phyloP scores from a whole-genome alignment of 2,797 vertebrate genomes.

The Muscicapa striata region DNA sequence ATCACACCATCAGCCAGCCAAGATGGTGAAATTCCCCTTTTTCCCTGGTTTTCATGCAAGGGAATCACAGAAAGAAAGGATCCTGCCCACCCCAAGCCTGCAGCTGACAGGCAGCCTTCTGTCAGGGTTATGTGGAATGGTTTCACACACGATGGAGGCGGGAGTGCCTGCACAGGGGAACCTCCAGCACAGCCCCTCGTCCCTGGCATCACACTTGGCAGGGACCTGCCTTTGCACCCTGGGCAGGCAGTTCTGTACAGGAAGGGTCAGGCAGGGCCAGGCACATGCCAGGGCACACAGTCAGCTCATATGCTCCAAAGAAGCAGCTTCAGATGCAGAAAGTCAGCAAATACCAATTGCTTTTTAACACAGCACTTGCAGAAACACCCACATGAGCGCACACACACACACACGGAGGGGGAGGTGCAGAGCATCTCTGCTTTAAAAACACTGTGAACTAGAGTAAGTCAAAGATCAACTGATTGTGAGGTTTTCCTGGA shows the following conservation, averaged over 20 bases:
- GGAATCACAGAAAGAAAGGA: background rate
- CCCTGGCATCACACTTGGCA: background rate
- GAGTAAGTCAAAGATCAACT: background rate
- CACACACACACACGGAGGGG: fast-evolving
- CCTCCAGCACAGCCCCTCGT: background rate
- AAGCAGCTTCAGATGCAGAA: background rate
- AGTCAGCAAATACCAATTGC: background rate
- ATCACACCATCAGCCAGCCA: background rate
- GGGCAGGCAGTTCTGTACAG: background rate
- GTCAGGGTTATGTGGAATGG: background rate
- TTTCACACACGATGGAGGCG: background rate
- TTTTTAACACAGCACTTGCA: background rate
- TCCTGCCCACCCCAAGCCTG: background rate
- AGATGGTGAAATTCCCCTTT: background rate
- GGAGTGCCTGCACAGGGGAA: background rate
- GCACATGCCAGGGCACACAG: background rate
- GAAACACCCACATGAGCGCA: background rate
- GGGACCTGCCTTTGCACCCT: background rate
- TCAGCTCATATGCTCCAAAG: background rate
- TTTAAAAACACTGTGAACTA: background rate
- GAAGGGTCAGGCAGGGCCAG: background rate
- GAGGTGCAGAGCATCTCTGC: background rate
- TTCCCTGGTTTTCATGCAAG: background rate
- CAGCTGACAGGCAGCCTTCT: background rate
- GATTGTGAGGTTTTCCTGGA: background rate